These are phyloP conservation scores for Eristalis arbustorum DNA, from an alignment of 2,888 invertebrate genomes.

Conservation along the genomic window DNA sequence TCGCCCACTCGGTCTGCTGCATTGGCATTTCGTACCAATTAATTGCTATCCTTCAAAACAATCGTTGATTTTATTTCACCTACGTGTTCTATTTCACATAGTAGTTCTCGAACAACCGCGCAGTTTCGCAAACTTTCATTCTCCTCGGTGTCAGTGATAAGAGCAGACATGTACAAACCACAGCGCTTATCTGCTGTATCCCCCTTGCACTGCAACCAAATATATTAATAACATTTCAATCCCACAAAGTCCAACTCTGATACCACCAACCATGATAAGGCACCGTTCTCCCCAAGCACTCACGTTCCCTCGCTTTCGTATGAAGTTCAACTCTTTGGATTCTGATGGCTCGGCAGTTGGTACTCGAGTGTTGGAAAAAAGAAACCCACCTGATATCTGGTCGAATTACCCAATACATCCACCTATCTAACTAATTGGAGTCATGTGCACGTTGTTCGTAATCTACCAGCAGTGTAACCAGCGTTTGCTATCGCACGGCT, in stretches of 20 bases:
- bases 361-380: neutral
- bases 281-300: neutral
- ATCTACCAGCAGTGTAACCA: neutral
- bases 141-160: neutral
- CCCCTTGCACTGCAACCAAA: neutral
- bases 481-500: slow-evolving; percentile 1
- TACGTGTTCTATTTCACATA: slow-evolving; percentile 50
- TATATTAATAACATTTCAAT: slow-evolving; percentile 20
- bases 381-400: neutral
- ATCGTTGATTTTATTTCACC: slow-evolving; percentile 9
- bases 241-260: slow-evolving; percentile 35
- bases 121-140: slow-evolving; percentile 29
- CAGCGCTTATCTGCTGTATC: slow-evolving; percentile 13
- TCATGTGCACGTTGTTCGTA: slow-evolving; percentile 17
- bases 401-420: neutral
- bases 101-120: neutral
- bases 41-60: neutral
- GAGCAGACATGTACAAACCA: neutral
- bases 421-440: neutral
- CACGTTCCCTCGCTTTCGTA: neutral
- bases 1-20: neutral
- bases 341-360: neutral
- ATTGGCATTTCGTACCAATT: neutral
- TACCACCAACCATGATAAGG: slow-evolving; percentile 28
- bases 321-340: neutral